Base-by-base conservation (phyloP, 2,797 vertebrate species). In the Austrolebias charrua region DNA sequence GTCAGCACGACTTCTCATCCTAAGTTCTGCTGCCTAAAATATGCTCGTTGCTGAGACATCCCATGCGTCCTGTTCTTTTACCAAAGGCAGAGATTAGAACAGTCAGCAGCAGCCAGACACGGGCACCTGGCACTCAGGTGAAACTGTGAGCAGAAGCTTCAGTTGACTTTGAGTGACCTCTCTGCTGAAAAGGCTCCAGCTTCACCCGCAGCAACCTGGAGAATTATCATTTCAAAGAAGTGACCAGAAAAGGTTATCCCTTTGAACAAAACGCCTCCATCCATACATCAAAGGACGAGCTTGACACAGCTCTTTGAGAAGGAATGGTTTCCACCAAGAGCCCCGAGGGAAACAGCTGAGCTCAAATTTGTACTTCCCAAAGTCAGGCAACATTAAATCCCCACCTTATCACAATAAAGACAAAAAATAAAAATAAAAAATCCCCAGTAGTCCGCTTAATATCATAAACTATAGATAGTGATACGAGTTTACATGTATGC, bases 191-290 rank as follows among this genome's bases (percentile, higher is more conserved):
- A 78, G 69, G 73, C 73, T 66, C 61, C 73, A 66, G 79, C 82
- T 89, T 85, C 88, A 85, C 82, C 80, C 78, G 83, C 84, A 88
- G 75, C 81, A 77, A 84, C 79, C 61, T 62, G 59, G 66, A 49
- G 80, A 89, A 91, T 93, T 90, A 93, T 88, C 87, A 91, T 90
- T 92, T 92, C 91, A 91, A 92, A 91, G 89, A 86, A 78, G 71
- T 74, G 81, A 85, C 86, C 86, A 76, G 83, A 88, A 91, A 92
- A 93, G 91, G 89, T 92, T 89, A 90, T 86, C 78, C 86, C 89
- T 93, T 93, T 92, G 88, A 92, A 92, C 90, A 91, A 91, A 93
- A 91, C 77, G 80, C 85, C 85, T 85, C 81, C 79, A 86, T 90
- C 86, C 81, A 87, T 80, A 86, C 88, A 91, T 92, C 88, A 93